A percentile compares a stretch with the other conserved stretches of the same genome.
phyloP scores from a whole-genome alignment of 2,113 vertebrate species.

The Lampris incognitus region DNA sequence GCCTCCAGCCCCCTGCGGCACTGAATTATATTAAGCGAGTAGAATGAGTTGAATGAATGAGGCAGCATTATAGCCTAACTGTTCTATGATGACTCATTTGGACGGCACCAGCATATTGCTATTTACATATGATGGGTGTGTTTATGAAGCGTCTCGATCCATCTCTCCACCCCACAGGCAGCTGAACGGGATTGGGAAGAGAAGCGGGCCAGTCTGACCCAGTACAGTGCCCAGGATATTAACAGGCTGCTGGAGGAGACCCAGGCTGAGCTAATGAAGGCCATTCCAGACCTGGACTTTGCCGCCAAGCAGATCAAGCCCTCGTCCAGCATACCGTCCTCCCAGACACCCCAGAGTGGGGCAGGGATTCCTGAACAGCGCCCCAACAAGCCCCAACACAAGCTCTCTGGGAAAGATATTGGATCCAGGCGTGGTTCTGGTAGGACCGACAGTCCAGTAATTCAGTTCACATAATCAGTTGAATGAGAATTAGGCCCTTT shows the following conservation, averaged over 20 bases:
- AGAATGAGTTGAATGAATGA: no score
- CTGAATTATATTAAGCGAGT: no score
- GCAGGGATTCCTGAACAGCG: conserved; percentile 88
- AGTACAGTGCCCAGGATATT: conserved; percentile 97
- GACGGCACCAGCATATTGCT: no score
- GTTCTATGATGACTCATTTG: no score
- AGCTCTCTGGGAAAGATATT: conserved; percentile 88
- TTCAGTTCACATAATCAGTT: background rate
- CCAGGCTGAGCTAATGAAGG: conserved; percentile 97
- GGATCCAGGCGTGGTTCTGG: conserved; percentile 91
- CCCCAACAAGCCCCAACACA: conserved; percentile 88
- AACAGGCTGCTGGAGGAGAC: conserved; percentile 97
- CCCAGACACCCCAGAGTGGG: conserved; percentile 51
- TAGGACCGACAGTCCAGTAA: conserved; percentile 50
- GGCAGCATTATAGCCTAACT: no score
- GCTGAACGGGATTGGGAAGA: conserved; percentile 98
- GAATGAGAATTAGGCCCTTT: no score
- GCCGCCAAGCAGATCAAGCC: conserved; percentile 91
- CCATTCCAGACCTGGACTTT: conserved; percentile 97
- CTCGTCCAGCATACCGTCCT: conserved; percentile 64
- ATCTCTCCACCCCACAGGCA: conserved; percentile 79
- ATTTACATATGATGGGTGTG: background rate
- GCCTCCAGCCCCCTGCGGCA: no score
- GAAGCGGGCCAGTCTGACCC: conserved; percentile 93
- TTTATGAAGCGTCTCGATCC: conserved; percentile 1